phyloP scores from a whole-genome alignment of 2,113 vertebrate genomes.

The Junco hyemalis region DNA sequence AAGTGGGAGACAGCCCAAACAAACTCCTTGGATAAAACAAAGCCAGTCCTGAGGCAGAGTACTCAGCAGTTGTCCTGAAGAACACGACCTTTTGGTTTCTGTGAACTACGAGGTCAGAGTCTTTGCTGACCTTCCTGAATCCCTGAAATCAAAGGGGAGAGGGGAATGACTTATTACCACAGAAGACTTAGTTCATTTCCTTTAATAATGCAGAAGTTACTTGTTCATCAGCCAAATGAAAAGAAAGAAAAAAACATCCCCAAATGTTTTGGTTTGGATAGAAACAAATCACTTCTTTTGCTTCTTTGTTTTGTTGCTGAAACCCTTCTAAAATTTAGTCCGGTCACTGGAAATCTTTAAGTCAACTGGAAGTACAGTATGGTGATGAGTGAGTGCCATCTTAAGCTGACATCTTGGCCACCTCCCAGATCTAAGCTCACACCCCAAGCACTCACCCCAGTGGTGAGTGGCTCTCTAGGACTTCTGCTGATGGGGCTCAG shows the following conservation, averaged over 20 bases:
- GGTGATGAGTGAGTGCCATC: not conserved
- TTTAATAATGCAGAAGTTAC: not conserved
- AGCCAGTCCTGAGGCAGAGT: not conserved
- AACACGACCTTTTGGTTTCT: not conserved
- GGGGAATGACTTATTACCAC: not conserved
- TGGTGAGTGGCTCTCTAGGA: not conserved
- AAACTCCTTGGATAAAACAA: not conserved
- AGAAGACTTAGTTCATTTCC: not conserved
- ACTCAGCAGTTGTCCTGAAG: not conserved
- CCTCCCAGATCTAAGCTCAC: not conserved
- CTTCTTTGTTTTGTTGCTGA: slow-evolving; percentile 1
- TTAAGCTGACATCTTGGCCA: not conserved
- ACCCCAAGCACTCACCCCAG: not conserved
- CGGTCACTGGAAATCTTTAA: not conserved
- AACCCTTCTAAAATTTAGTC: not conserved
- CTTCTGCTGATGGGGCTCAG: not conserved
- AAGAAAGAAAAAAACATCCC: not conserved
- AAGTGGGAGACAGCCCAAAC: not conserved
- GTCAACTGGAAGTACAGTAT: not conserved
- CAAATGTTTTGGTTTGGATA: not conserved
- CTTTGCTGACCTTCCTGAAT: not conserved
- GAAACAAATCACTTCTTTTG: not conserved
- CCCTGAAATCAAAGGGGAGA: not conserved
- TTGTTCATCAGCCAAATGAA: not conserved
- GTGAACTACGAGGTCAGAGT: not conserved